Conservation (phyloP, 2,888 invertebrate genomes). For the Dynastes hyllus region DNA sequence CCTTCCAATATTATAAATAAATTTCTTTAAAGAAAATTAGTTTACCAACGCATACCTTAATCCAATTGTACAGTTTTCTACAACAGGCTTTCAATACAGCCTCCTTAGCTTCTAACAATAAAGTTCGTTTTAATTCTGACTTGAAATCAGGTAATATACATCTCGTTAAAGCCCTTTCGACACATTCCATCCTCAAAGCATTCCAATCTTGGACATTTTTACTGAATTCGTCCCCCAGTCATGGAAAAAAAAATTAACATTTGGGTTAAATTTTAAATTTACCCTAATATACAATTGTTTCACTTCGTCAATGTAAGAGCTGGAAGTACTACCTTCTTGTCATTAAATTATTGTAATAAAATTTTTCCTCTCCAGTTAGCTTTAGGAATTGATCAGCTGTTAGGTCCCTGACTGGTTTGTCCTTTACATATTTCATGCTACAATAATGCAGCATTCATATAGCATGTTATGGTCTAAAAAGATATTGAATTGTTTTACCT, state of each 20-base stretch:
- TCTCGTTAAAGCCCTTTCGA: constrained; percentile 89
- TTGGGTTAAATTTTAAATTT: constrained; percentile 52
- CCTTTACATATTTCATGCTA: constrained; percentile 91
- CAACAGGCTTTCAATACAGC: constrained; percentile 87
- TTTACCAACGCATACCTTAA: constrained; percentile 74
- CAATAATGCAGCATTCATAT: constrained; percentile 48
- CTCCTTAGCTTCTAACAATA: constrained; percentile 91
- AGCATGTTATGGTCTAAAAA: no score
- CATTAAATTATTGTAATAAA: constrained; percentile 83
- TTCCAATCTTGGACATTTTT: constrained; percentile 98
- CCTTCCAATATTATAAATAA: no score
- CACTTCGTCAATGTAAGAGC: constrained; percentile 90
- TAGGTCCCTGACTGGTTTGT: constrained; percentile 93
- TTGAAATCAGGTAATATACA: constrained; percentile 93
- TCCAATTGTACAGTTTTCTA: constrained; percentile 90
- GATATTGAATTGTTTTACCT: constrained; percentile 67
- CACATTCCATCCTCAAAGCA: constrained; percentile 87
- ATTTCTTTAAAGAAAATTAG: no score
- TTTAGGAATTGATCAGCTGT: constrained; percentile 93
- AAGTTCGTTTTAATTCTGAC: constrained; percentile 86
- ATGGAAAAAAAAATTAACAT: background rate
- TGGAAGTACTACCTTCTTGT: constrained; percentile 85
- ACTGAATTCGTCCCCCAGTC: constrained; percentile 90
- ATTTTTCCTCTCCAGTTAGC: constrained; percentile 85
- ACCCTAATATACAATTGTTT: constrained; percentile 89